phyloP scores from a whole-genome alignment of 2,797 vertebrate species.

The Poliocrania exsul region DNA sequence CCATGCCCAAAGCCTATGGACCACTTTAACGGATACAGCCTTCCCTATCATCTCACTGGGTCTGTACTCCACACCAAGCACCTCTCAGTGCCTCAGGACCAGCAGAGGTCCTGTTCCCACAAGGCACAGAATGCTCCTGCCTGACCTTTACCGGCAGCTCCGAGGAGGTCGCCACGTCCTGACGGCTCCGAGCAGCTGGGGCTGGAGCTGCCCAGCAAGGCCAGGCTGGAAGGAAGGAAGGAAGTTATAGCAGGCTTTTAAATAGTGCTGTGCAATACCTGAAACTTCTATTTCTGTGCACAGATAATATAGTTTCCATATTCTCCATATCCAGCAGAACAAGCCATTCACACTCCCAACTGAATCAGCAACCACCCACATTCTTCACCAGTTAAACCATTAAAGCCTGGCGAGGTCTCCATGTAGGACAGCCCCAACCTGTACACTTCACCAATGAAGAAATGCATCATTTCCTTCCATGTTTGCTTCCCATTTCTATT shows the following conservation, averaged over 20 bases:
- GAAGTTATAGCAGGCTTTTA: constrained; percentile 58
- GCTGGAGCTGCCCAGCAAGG: not conserved
- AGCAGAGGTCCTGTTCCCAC: not conserved
- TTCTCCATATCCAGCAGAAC: not conserved
- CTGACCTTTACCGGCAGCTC: not conserved
- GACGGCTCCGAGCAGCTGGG: constrained; percentile 18
- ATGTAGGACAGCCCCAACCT: accelerated
- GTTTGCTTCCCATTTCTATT: not conserved
- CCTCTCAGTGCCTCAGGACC: not conserved
- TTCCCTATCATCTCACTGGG: accelerated
- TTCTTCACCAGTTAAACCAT: not conserved
- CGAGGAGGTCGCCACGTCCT: not conserved
- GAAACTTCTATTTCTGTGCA: constrained; percentile 27
- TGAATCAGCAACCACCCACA: not conserved
- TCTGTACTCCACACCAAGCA: not conserved
- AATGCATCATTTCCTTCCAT: accelerated
- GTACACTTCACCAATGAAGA: not conserved
- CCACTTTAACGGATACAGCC: accelerated
- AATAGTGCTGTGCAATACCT: constrained; percentile 35
- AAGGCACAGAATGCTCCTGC: not conserved
- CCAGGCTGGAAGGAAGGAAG: constrained; percentile 62
- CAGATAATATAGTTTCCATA: not conserved
- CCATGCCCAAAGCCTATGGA: accelerated
- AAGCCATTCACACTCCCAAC: not conserved
- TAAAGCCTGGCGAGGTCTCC: not conserved